Conservation (phyloP, 2,113 vertebrate species). For the Anguilla japonica region DNA sequence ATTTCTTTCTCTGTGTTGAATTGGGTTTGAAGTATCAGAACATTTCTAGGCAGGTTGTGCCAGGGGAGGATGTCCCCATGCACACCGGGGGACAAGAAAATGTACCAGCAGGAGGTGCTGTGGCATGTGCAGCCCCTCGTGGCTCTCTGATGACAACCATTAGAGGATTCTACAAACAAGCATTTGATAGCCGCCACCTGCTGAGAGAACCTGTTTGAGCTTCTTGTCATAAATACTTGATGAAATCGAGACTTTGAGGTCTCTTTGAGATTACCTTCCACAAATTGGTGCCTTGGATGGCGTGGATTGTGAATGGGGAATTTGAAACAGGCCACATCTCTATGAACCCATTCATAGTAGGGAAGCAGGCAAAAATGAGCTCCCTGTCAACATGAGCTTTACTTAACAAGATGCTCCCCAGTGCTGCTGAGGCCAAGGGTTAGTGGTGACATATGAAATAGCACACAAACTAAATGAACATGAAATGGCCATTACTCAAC, state of each 20-base stretch:
- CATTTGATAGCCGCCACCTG: conserved; percentile 4
- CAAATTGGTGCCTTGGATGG: not conserved
- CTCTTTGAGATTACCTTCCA: not conserved
- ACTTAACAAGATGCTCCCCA: not conserved
- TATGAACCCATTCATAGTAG: not conserved
- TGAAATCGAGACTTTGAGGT: conserved; percentile 16
- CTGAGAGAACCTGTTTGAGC: not conserved
- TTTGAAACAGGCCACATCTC: not conserved
- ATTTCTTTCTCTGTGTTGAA: not conserved
- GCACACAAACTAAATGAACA: not conserved
- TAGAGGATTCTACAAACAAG: not conserved
- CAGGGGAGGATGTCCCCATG: not conserved
- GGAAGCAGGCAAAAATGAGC: not conserved
- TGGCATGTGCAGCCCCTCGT: not conserved
- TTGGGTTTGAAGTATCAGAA: not conserved
- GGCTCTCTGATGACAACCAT: not conserved
- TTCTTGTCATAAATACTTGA: conserved; percentile 9
- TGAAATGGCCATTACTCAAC: no score
- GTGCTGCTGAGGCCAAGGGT: not conserved
- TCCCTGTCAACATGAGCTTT: not conserved
- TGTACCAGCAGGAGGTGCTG: not conserved
- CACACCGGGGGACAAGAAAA: not conserved
- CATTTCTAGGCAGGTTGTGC: not conserved
- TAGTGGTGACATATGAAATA: not conserved
- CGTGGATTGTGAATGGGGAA: not conserved